Conservation (phyloP, 2,113 vertebrate species). For the Peromyscus maniculatus region DNA sequence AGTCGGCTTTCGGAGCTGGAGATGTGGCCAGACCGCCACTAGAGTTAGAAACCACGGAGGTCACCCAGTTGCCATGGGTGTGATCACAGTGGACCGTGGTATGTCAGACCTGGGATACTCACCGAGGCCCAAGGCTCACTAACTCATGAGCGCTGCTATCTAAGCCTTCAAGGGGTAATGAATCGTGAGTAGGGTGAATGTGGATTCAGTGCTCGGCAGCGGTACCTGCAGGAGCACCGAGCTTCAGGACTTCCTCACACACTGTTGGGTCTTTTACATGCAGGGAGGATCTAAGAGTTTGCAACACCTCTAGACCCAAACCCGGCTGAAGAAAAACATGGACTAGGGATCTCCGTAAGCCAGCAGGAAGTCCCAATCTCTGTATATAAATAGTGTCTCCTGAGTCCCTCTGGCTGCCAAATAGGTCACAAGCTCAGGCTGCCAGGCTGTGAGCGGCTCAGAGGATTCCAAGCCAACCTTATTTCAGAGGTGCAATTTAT, state of each 20-base stretch:
- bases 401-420: background rate
- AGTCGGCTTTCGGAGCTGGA: too few relatives aligned
- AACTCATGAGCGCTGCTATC: background rate
- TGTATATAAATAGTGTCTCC: background rate
- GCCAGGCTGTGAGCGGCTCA: background rate
- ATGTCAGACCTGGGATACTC: too few relatives aligned
- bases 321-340: fast-evolving
- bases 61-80: fast-evolving
- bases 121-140: background rate
- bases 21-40: too few relatives aligned
- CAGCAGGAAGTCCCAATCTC: background rate
- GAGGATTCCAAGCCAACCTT: background rate
- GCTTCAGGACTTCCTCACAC: fast-evolving
- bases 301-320: background rate
- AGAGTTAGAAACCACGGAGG: too few relatives aligned
- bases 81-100: too few relatives aligned
- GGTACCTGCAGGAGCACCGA: too few relatives aligned
- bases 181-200: fast-evolving
- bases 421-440: fast-evolving
- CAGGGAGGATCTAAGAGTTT: background rate
- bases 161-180: fast-evolving
- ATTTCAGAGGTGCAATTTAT: background rate
- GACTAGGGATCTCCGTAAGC: background rate
- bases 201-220: fast-evolving
- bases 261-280: background rate